These are phyloP conservation scores for Microctonus hyperodae DNA, from an alignment of 2,888 invertebrate species.

Conservation along the genomic window DNA sequence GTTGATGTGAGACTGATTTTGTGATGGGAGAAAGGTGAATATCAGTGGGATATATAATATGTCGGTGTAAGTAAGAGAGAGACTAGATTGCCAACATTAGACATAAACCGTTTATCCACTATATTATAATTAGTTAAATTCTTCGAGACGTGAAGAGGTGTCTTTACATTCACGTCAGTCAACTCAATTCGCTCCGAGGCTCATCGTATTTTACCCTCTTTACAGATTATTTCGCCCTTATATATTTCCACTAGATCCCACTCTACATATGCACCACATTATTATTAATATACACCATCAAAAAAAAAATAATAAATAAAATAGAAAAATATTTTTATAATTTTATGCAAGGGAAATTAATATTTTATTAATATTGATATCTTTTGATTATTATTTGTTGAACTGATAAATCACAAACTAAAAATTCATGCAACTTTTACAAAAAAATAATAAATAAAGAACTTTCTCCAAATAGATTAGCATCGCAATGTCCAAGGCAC, in stretches of 20 bases:
- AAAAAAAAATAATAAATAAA: no score
- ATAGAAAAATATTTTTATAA: no score
- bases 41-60: slow-evolving; percentile 12
- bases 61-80: slow-evolving; percentile 52
- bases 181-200: slow-evolving; percentile 61
- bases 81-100: slow-evolving; percentile 56
- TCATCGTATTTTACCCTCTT: slow-evolving; percentile 47
- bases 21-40: slow-evolving; percentile 28
- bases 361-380: no score
- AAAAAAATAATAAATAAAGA: no score
- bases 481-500: slow-evolving; percentile 55
- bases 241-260: neutral
- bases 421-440: slow-evolving; percentile 57
- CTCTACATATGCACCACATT: neutral
- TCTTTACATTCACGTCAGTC: slow-evolving; percentile 61
- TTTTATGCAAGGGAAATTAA: no score
- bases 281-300: neutral
- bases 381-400: no score
- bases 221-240: slow-evolving; percentile 30
- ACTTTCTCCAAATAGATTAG: slow-evolving; percentile 61
- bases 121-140: slow-evolving; percentile 64
- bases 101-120: slow-evolving; percentile 61
- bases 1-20: slow-evolving; percentile 16
- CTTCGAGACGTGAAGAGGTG: slow-evolving; percentile 61
- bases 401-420: no score